A percentile compares a stretch with the other conserved stretches of the same genome.
phyloP scores from a whole-genome alignment of 2,113 vertebrate genomes.

The Pleuronectes platessa region DNA sequence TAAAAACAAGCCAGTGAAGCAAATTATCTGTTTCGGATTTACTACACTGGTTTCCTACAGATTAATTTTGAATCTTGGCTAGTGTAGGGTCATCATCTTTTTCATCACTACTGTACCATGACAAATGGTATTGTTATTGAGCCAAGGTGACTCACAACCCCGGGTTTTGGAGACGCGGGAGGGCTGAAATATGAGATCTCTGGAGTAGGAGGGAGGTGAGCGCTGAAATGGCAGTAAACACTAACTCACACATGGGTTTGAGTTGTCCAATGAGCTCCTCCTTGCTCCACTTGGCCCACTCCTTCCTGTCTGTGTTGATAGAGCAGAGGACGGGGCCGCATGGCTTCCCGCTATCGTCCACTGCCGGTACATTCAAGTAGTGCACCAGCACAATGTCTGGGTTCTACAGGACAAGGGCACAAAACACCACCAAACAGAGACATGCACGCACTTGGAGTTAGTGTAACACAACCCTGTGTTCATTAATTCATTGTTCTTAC shows the following conservation, averaged over 20 bases:
- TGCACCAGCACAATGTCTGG: conserved; percentile 99
- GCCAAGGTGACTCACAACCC: conserved; percentile 45
- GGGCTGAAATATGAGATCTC: conserved; percentile 37
- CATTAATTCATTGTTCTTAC: conserved; percentile 20
- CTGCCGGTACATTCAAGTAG: conserved; percentile 98
- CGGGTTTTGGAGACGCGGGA: conserved; percentile 26
- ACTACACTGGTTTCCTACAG: conserved; percentile 40
- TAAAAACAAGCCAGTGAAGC: conserved; percentile 39
- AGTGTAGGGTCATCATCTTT: conserved; percentile 24
- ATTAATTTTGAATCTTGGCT: conserved; percentile 31
- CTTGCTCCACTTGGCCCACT: conserved; percentile 99
- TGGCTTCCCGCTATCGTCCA: conserved; percentile 97
- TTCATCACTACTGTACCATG: conserved; percentile 14
- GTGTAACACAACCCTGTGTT: conserved; percentile 22
- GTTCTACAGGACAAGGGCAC: conserved; percentile 82
- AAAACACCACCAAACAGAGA: conserved; percentile 38
- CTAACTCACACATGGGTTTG: conserved; percentile 98
- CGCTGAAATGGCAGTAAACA: conserved; percentile 14
- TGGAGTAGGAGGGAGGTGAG: conserved; percentile 26
- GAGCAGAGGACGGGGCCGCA: conserved; percentile 97
- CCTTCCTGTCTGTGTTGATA: conserved; percentile 99
- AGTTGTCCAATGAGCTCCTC: conserved; percentile 98
- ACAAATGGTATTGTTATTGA: conserved; percentile 29
- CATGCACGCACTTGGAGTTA: conserved; percentile 27
- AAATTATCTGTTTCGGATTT: conserved; percentile 39